Percentiles rank a stretch among this genome's conserved stretches.
phyloP scores from a whole-genome alignment of 2,888 invertebrate species.

The Camptogramma bilineatum region DNA sequence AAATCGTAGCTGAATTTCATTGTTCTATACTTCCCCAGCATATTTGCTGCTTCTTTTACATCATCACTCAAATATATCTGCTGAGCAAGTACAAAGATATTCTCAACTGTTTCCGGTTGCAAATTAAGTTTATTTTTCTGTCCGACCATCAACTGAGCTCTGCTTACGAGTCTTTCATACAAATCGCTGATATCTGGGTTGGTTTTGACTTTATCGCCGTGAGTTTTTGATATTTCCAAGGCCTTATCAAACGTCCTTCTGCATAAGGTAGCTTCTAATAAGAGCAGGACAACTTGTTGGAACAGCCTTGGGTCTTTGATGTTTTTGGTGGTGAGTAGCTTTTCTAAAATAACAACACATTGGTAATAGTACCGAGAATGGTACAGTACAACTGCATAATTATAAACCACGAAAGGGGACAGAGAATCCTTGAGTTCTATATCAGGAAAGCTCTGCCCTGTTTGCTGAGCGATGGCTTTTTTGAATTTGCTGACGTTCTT shows the following conservation, averaged over 20 bases:
- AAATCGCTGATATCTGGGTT: slow-evolving; percentile 67
- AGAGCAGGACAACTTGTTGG: slow-evolving; percentile 68
- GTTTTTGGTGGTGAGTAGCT: slow-evolving; percentile 66
- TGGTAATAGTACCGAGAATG: slow-evolving; percentile 91
- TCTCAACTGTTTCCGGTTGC: slow-evolving; percentile 75
- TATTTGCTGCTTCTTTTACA: slow-evolving; percentile 70
- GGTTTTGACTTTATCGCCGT: slow-evolving; percentile 67
- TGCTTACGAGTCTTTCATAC: slow-evolving; percentile 70
- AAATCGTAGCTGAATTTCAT: slow-evolving; percentile 72
- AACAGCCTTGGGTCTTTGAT: slow-evolving; percentile 72
- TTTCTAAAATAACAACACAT: slow-evolving; percentile 81
- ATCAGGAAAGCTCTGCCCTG: slow-evolving; percentile 80
- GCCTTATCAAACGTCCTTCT: slow-evolving; percentile 76
- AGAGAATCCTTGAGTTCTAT: slow-evolving; percentile 69
- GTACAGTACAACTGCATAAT: slow-evolving; percentile 91
- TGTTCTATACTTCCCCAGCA: slow-evolving; percentile 70
- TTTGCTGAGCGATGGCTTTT: slow-evolving; percentile 87
- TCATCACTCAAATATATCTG: slow-evolving; percentile 78
- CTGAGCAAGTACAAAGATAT: slow-evolving; percentile 77
- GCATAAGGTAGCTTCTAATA: slow-evolving; percentile 76
- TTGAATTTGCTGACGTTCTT: slow-evolving; percentile 90
- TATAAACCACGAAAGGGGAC: slow-evolving; percentile 87
- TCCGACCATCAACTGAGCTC: slow-evolving; percentile 72
- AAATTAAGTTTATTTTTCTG: slow-evolving; percentile 65
- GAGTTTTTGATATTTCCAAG: slow-evolving; percentile 68